These are phyloP conservation scores for Congeria kusceri DNA, from an alignment of 2,888 invertebrate species.

Conservation along the genomic window DNA sequence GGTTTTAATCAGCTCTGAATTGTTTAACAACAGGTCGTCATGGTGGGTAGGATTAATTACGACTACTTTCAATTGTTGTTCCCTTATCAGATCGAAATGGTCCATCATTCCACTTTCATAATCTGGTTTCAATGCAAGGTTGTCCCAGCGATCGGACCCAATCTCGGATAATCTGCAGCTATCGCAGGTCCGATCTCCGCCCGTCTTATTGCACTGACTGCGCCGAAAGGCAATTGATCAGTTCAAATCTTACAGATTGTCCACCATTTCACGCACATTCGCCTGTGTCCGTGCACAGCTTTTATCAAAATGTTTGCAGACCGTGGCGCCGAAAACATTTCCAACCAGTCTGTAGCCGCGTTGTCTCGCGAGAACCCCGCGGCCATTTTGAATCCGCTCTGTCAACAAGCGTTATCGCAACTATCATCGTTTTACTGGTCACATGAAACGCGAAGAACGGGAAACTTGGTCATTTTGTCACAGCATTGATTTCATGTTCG, in stretches of 20 bases:
- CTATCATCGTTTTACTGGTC: not conserved
- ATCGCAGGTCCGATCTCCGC: not conserved
- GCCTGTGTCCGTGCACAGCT: slow-evolving; percentile 45
- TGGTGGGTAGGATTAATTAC: slow-evolving; percentile 48
- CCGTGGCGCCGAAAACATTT: slow-evolving; percentile 44
- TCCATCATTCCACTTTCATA: slow-evolving; percentile 57
- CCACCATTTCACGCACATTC: slow-evolving; percentile 44
- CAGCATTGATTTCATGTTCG: no score
- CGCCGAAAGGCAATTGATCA: slow-evolving; percentile 63
- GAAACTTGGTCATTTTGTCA: slow-evolving; percentile 32
- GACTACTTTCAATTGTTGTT: slow-evolving; percentile 54
- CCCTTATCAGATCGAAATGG: slow-evolving; percentile 51
- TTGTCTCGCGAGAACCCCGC: slow-evolving; percentile 31
- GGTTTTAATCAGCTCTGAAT: no score
- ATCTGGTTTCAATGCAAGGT: slow-evolving; percentile 39
- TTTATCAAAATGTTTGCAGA: slow-evolving; percentile 52
- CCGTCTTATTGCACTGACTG: slow-evolving; percentile 53
- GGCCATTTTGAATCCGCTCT: slow-evolving; percentile 43
- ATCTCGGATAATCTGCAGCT: no score
- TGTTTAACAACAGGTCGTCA: not conserved
- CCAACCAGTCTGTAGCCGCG: slow-evolving; percentile 18
- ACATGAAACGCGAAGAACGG: not conserved
- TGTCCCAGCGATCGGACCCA: no score
- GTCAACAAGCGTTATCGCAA: slow-evolving; percentile 50
- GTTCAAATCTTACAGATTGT: slow-evolving; percentile 53